Evolutionary conservation across 2,113 vertebrate genomes (phyloP), one percentile per base, ranked within the genome.

Genomic region (Marmota monax): DNA sequence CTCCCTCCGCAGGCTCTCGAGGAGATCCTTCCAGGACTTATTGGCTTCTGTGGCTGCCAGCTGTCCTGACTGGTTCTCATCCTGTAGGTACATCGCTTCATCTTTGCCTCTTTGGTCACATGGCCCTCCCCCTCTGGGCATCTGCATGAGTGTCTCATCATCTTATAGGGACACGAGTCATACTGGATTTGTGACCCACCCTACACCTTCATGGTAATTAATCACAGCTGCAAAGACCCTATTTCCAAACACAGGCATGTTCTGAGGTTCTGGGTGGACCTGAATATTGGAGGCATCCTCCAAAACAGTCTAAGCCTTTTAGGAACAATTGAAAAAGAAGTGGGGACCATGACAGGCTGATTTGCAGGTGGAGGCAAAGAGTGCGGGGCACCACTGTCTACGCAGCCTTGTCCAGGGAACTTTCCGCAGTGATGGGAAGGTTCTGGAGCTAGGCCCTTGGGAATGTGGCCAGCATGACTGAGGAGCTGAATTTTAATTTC

Each of bases 161-260:
- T 80, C 39, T 92, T 79, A 18, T 16, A 65, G 45, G 77, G 37
- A 39, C 22, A 39, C 58, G 58, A 16, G 37, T 56, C 58, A 16
- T 76, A 12, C 29, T 94, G 42, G 42, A 61, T 65, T 87, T 42
- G 72, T 63, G 51, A 42, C 27, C 42, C 5, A 7, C 34, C 56
- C 79, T 58, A 63, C 73, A 73, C 53, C 25, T 14, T 91, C 80
- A 37, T 78, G 69, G 88, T 58, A 53, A 94, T 25, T 20, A 61
- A 56, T 58, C 73, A 65, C 39, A 39, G 72, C 70, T 86, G 20
- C n/a, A 48, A 85, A 69, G 79, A 58, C 12, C 67, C 37, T 92
- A 0, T 92, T 92, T 89, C 58, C 42, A 93, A 84, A 85, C 69
- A 88, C 58, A 32, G 27, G 45, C 27, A 23, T 9, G 18, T 39